Evolutionary conservation across 2,113 vertebrate genomes (phyloP).

Genomic region (Elgaria multicarinata): DNA sequence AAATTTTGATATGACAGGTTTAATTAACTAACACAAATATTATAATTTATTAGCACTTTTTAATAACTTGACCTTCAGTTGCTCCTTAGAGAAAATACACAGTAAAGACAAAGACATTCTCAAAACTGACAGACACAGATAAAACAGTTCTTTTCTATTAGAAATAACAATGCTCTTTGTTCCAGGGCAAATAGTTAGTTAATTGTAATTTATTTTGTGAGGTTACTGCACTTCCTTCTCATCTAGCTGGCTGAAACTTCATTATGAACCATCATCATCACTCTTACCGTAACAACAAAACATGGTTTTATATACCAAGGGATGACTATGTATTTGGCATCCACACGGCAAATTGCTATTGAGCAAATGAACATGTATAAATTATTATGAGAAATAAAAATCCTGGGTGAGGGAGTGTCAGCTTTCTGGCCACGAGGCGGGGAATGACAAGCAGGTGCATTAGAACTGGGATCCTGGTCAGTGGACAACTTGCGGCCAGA

Average conservation of each 20-base stretch:
- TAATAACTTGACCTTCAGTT: conserved; percentile 64
- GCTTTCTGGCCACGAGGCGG: too few relatives aligned
- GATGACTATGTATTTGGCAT: conserved; percentile 1
- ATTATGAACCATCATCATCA: conserved; percentile 24
- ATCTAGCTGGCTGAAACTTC: conserved; percentile 31
- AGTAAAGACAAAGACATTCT: conserved; percentile 57
- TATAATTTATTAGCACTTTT: conserved; percentile 60
- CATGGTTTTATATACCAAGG: conserved; percentile 6
- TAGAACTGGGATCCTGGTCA: not conserved
- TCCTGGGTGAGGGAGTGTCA: not conserved
- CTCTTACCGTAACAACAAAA: conserved; percentile 1
- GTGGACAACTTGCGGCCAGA: not conserved
- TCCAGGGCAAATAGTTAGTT: conserved; percentile 1
- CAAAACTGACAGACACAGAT: conserved; percentile 52
- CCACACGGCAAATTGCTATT: not conserved
- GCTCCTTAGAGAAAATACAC: conserved; percentile 45
- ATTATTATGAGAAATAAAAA: not conserved
- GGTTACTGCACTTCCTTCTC: not conserved
- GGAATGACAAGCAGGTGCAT: too few relatives aligned
- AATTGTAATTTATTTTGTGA: conserved; percentile 14
- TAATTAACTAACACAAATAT: conserved; percentile 72
- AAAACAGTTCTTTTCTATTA: conserved; percentile 31
- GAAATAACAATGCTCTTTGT: conserved; percentile 1
- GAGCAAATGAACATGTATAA: not conserved
- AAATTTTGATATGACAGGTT: conserved; percentile 63